A percentile compares a stretch with the other conserved stretches of the same genome.
These are phyloP conservation scores for Brassicogethes aeneus DNA, from an alignment of 2,888 invertebrate species.

Conservation along the genomic window DNA sequence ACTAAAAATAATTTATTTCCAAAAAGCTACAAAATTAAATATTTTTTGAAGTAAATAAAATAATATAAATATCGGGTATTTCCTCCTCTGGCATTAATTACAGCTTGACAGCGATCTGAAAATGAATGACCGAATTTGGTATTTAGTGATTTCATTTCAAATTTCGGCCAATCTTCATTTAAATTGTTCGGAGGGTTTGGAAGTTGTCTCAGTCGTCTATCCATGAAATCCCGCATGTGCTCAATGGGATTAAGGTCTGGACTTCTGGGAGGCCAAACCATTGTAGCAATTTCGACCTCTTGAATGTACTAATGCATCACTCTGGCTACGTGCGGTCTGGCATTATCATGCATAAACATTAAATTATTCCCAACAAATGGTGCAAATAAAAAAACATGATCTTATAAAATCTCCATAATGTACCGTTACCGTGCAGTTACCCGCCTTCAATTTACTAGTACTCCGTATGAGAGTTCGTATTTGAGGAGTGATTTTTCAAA, in stretches of 20 bases:
- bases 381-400: too few species aligned
- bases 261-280: too few species aligned
- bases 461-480: too few species aligned
- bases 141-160: background rate
- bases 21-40: background rate
- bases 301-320: too few species aligned
- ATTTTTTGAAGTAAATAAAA: background rate
- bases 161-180: background rate
- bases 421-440: too few species aligned
- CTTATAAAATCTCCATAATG: too few species aligned
- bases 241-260: background rate
- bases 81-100: background rate
- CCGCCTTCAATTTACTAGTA: too few species aligned
- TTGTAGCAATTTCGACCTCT: too few species aligned
- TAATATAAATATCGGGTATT: background rate
- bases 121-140: background rate
- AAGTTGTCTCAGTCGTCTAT: background rate
- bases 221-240: background rate
- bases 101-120: background rate
- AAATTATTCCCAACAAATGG: too few species aligned
- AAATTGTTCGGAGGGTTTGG: background rate
- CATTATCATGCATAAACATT: too few species aligned
- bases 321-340: too few species aligned
- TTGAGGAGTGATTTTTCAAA: too few species aligned
- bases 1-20: slow-evolving; percentile 1